Conservation (phyloP, 2,888 invertebrate species). For the Andrena trimmerana region DNA sequence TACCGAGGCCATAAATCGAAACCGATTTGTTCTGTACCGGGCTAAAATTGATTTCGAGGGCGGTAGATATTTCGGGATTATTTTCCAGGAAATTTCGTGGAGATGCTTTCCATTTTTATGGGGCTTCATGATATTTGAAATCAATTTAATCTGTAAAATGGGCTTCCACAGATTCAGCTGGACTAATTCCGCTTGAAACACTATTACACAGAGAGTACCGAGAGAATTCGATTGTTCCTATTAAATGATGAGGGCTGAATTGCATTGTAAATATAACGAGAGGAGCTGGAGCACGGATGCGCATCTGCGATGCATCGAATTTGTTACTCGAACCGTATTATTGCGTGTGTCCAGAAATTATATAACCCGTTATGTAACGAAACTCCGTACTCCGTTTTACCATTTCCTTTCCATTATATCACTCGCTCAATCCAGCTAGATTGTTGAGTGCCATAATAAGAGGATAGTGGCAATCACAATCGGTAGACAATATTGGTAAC, state of each 20-base stretch:
- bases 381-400: slow-evolving; percentile 17
- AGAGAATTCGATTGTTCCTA: slow-evolving; percentile 16
- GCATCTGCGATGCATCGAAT: slow-evolving; percentile 56
- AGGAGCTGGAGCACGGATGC: background rate
- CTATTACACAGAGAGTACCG: slow-evolving; percentile 8
- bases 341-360: slow-evolving; percentile 67
- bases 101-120: background rate
- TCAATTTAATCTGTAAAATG: slow-evolving; percentile 16
- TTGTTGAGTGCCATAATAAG: slow-evolving; percentile 39
- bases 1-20: slow-evolving; percentile 7
- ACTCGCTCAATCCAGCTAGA: slow-evolving; percentile 50
- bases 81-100: too few species aligned
- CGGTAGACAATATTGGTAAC: background rate
- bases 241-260: slow-evolving; percentile 9
- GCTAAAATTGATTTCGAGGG: background rate
- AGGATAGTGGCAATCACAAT: slow-evolving; percentile 16
- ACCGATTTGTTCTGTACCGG: background rate
- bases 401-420: slow-evolving; percentile 48
- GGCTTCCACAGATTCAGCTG: background rate
- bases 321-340: slow-evolving; percentile 67
- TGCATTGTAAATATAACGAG: background rate
- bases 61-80: background rate
- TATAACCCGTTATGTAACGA: slow-evolving; percentile 65
- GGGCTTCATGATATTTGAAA: background rate
- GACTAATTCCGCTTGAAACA: slow-evolving; percentile 32